Conservation (phyloP, 1,140 invertebrate species). For the Micrasema minimum region DNA sequence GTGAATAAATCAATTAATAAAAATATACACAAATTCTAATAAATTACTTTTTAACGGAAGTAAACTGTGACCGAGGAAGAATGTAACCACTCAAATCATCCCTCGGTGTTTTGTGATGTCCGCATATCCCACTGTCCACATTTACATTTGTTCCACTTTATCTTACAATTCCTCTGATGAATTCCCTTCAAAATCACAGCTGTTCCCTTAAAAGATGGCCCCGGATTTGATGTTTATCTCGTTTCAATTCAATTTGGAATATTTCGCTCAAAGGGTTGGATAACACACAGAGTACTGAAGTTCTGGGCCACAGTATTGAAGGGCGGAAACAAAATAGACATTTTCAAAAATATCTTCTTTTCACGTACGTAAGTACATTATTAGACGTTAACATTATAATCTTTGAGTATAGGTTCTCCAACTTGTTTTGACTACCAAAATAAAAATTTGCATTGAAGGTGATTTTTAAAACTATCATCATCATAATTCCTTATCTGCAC, state of each 20-base stretch:
- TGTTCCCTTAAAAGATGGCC: conserved; percentile 31
- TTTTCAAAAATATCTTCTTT: too few relatives aligned
- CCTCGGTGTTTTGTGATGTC: conserved; percentile 12
- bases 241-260: conserved; percentile 34
- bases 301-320: neutral
- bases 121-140: conserved; percentile 10
- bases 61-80: neutral
- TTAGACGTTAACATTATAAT: too few relatives aligned
- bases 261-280: conserved; percentile 29
- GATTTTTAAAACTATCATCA: too few relatives aligned
- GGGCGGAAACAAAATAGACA: neutral
- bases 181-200: conserved; percentile 27
- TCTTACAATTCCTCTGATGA: conserved; percentile 24
- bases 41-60: too few relatives aligned
- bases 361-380: too few relatives aligned
- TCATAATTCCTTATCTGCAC: too few relatives aligned
- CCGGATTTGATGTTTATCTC: conserved; percentile 35
- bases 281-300: conserved; percentile 6
- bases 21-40: too few relatives aligned
- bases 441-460: too few relatives aligned
- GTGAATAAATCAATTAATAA: too few relatives aligned
- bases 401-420: too few relatives aligned
- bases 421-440: too few relatives aligned
- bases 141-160: conserved; percentile 35
- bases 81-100: conserved; percentile 21